Evolutionary conservation across 2,888 invertebrate species (phyloP), one percentile per base, ranked within the genome.

Genomic region (Steinernema hermaphroditum): DNA sequence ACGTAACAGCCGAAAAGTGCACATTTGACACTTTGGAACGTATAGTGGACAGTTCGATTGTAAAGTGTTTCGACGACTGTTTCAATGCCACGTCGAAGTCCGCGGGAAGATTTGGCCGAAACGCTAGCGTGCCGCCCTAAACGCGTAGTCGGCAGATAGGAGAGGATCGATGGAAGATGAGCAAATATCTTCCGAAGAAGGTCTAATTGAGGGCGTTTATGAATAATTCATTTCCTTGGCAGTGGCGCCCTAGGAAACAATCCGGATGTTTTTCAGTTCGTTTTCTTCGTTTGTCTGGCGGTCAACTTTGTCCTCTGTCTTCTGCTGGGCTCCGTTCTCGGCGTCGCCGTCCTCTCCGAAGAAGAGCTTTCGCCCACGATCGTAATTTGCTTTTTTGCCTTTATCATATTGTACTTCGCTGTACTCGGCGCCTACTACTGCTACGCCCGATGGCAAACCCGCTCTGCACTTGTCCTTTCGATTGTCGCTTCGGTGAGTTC

Each of bases 61-160:
- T 62, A 62, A 62, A 62, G 62, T 62, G 62, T 62, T 62, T 62
- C 62, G 27, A 14, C 12, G 62, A 22, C 12, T 8, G 32, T 62
- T 62, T 14, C 62, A 62, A 62, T 62, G 54, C 27, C 54, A 54
- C 27, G 12, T 54, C n/a, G n/a, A n/a, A n/a, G 24, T 54, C 22
- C 19, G 14, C 16, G 14, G n/a, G 46, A 46, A 46, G 46, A 46
- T 54, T 54, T 24, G 54, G 54, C 54, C 54, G 19, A 54, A 54
- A 22, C 54, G 27, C 54, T 54, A 24, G 54, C 12, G 2, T 14
- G 54, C 54, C 19, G 24, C 27, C 6, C 43, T 8, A 12, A 16
- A 16, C 43, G 16, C 43, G 43, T 41, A 41, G 9, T 12, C 22
- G 6, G 49, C 9, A 19, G 19, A 49, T 6, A 9, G 49, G 6